Evolutionary conservation across 1,140 invertebrate genomes (phyloP), one percentile per base, ranked within the genome.

Genomic region (Sesamia nonagrioides): DNA sequence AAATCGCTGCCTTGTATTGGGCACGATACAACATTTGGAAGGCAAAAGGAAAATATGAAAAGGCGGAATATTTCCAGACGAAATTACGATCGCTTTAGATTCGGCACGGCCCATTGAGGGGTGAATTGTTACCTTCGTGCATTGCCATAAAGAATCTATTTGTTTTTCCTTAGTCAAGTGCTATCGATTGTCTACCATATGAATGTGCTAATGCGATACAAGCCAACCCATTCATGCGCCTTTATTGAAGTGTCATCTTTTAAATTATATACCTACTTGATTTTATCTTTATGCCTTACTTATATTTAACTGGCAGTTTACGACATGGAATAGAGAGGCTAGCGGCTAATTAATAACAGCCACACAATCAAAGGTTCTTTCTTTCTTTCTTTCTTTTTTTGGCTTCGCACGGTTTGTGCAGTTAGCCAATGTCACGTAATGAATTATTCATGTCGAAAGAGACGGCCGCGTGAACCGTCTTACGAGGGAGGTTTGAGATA

Each of bases 61-160:
- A 91, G 86, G 86, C 89, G 81, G 89, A 92, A 94, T 93, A 93
- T 94, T 94, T 89, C 91, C 91, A 88, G 89, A 89, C 92, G 87
- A 92, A 93, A 94, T 94, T 94, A 93, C 93, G 88, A 93, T 94
- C 91, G 90, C 89, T 94, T 94, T 93, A 89, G 92, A 94, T 92
- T 93, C 91, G 88, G 80, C 88, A 91, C 89, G 88, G 87, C 88
- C 91, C 89, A 93, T 94, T 92, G 92, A 90, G 89, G 85, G 89
- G 86, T 91, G 88, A 94, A 94, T 94, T 94, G 90, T 94, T 93
- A 91, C 90, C 91, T 94, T 91, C 87, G 83, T 90, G 90, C 90
- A 87, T 92, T 88, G 88, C 84, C 88, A 88, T 92, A 90, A 91
- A 90, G 88, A 91, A 91, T 91, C 89, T 92, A 91, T 92, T 90